These are phyloP conservation scores for Caretta caretta DNA, from an alignment of 2,113 vertebrate genomes.

Conservation along the genomic window DNA sequence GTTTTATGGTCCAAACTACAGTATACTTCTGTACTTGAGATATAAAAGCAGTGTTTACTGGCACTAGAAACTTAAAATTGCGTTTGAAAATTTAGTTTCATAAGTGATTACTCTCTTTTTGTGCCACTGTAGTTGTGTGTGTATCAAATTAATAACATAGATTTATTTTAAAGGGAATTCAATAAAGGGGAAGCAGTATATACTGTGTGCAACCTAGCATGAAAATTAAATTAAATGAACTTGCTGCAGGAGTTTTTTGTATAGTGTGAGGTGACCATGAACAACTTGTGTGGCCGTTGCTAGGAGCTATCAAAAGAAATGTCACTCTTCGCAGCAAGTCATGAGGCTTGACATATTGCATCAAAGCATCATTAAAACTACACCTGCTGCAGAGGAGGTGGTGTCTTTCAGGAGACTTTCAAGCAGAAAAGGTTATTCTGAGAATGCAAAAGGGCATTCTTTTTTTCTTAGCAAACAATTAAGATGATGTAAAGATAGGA, in stretches of 20 bases:
- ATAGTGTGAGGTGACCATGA: slow-evolving; percentile 60
- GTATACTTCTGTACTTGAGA: neutral
- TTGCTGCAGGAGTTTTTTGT: slow-evolving; percentile 61
- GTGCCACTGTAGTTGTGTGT: neutral
- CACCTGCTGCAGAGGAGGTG: slow-evolving; percentile 88
- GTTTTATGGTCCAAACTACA: neutral
- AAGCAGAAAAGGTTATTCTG: slow-evolving; percentile 82
- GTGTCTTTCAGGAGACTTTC: slow-evolving; percentile 85
- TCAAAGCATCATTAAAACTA: slow-evolving; percentile 95
- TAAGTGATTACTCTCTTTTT: neutral
- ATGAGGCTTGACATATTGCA: slow-evolving; percentile 97
- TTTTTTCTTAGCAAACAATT: slow-evolving; percentile 67
- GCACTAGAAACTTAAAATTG: neutral
- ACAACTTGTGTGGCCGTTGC: slow-evolving; percentile 79
- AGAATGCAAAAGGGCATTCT: slow-evolving; percentile 76
- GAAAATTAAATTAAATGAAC: slow-evolving; percentile 63
- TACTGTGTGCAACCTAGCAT: slow-evolving; percentile 29
- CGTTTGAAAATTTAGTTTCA: neutral
- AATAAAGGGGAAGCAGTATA: neutral
- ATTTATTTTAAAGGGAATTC: neutral
- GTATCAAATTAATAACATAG: neutral
- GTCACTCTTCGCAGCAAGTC: slow-evolving; percentile 95
- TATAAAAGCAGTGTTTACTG: neutral
- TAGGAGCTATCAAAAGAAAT: slow-evolving; percentile 90
- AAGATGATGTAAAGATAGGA: slow-evolving; percentile 31